Percentiles rank a stretch among this genome's conserved stretches.
Conservation (phyloP, 2,113 vertebrate genomes). For the Herpailurus yagouaroundi region DNA sequence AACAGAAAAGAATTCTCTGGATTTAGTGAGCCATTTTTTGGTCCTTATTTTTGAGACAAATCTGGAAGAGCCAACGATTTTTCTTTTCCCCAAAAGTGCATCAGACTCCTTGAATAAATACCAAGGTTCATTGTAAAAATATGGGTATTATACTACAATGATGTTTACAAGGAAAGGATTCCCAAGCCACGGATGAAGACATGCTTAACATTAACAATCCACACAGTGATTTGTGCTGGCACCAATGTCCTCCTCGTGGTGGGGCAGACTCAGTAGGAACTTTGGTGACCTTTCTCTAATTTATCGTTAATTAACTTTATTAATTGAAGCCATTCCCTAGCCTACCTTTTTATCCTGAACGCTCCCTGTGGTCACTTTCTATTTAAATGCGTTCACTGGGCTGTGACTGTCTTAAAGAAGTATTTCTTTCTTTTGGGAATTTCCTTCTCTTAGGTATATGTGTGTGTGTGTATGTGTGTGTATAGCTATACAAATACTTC, state of each 20-base stretch:
- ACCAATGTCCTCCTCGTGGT: fast-evolving
- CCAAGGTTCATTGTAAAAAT: background rate
- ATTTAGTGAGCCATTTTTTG: background rate
- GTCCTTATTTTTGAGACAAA: background rate
- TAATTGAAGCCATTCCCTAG: background rate
- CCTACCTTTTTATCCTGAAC: fast-evolving
- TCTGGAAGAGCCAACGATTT: background rate
- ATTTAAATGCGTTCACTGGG: background rate
- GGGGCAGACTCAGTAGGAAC: too few relatives aligned
- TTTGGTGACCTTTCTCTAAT: background rate
- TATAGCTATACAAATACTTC: background rate
- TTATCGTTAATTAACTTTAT: too few relatives aligned
- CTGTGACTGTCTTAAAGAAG: background rate
- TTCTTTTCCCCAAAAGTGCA: background rate
- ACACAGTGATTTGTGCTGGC: background rate
- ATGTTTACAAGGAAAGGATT: background rate
- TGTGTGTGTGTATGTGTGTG: background rate
- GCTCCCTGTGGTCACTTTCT: background rate
- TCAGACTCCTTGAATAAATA: background rate
- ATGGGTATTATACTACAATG: background rate
- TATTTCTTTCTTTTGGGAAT: background rate
- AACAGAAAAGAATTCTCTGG: background rate
- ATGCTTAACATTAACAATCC: background rate
- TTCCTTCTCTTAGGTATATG: background rate
- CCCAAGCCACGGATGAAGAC: background rate